Base-by-base conservation (phyloP, 1,140 invertebrate genomes). In the Drosophila lini region DNA sequence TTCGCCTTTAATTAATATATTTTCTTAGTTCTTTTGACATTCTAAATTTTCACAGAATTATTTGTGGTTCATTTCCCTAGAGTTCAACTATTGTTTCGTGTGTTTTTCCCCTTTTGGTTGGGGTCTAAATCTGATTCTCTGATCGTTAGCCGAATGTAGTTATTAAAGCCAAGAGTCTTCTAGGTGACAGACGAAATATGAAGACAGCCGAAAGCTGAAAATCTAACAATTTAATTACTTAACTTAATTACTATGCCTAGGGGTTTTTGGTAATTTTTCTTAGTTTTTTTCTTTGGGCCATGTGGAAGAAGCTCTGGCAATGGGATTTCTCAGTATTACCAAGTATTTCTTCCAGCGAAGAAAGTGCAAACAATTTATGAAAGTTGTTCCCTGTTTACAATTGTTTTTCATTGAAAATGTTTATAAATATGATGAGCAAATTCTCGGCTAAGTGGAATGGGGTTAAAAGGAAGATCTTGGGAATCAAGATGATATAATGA, bases 351-450 rank as follows among this genome's bases (percentile, higher is more conserved):
- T 69, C 47, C 47, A 70, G 58, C 22, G 74, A 85, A 85, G 78
- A 71, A 71, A 79, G 82, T 81, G 82, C 65, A 55, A 88, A 79
- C 44, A 76, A 76, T 83, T 83, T 79, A 83, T 80, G 68, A 74
- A 59, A 77, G 67, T 38, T 56, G 41, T 61, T 9, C 36, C 9
- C 60, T 56, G 67, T 85, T 86, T 68, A 85, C 62, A 74, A 64
- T 36, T 59, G 53, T 67, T 59, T 69, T 78, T 64, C 59, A 41
- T 41, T 25, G 68, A 50, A 55, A 69, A 74, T 83, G 71, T 83
- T 83, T 83, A 83, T 84, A 84, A 80, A 85, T 70, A 78, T 52
- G 40, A 15, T 28, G 25, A 48, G 44, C 22, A n/a, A 28, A 9
- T 11, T 53, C 16, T 32, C 3, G 11, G 32, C 53, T 19, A 61